Conservation (phyloP, 2,888 invertebrate species). For the Ormyrus rosae region DNA sequence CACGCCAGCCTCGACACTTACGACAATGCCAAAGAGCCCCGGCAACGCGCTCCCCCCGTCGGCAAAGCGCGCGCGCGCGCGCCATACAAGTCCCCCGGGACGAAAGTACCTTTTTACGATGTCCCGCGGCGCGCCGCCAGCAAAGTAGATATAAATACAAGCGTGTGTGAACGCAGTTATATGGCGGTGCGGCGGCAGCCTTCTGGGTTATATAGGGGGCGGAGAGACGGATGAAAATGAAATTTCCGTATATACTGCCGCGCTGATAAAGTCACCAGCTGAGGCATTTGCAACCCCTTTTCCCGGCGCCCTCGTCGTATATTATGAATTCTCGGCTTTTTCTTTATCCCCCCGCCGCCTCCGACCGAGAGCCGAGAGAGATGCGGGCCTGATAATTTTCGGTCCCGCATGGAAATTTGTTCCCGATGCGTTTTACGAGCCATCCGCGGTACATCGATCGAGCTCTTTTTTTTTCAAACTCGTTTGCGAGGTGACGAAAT, state of each 20-base stretch:
- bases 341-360: conserved; percentile 11
- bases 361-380: neutral
- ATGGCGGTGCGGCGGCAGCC: neutral
- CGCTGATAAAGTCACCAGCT: conserved; percentile 52
- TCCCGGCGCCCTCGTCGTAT: neutral
- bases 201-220: conserved; percentile 4
- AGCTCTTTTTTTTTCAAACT: no score
- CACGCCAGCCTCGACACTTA: conserved; percentile 64
- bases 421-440: conserved; percentile 33
- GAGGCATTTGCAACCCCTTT: conserved; percentile 18
- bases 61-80: neutral
- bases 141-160: conserved; percentile 56
- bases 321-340: conserved; percentile 35
- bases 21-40: conserved; percentile 61
- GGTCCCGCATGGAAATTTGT: conserved; percentile 16
- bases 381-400: conserved; percentile 30
- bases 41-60: conserved; percentile 47
- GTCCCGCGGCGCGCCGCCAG: conserved; percentile 53
- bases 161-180: conserved; percentile 31
- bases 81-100: conserved; percentile 55
- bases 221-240: conserved; percentile 52
- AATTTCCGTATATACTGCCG: conserved; percentile 50
- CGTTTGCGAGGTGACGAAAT: neutral
- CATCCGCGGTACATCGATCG: neutral
- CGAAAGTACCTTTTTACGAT: conserved; percentile 57